Evolutionary conservation across 2,888 invertebrate genomes (phyloP), one percentile per base, ranked within the genome.

Genomic region (Euzophera pinguis): DNA sequence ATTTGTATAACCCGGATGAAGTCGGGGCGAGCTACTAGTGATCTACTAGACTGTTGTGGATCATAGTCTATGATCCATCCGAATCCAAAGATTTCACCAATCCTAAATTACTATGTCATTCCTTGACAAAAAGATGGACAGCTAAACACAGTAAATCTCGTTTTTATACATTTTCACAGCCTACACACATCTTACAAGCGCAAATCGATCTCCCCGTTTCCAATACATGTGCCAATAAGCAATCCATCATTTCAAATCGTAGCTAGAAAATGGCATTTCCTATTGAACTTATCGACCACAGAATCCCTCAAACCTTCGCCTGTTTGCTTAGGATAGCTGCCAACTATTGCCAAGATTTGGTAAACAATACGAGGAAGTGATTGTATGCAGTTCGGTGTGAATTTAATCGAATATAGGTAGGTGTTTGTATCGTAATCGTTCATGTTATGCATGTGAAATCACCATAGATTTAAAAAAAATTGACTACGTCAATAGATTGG

Each of bases 361-460:
- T 12, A 27, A 27, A 43, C 43, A 29, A 6, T 43, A 14, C 14
- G 1, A 9, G 1, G 3, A 6, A 43, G 29, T 12, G 43, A 47
- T 47, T 35, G 32, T n/a, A 34, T 34, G 22, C 35, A 52, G 43
- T 22, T 42, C 16, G 17, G 22, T 51, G 48, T 38, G 50, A 35
- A 34, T 53, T 51, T 47, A 42, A 50, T 47, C 47, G 58, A 41
- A 37, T 37, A 37, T 37, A 1, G 12, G 12, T 12, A n/a, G n/a
- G n/a, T 10, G 7, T 32, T 9, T 32, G 32, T 32, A 7, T 7
- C 7, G 7, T 32, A 32, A 1, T 2, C 22, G 22, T 3, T 22
- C 22, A 5, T 22, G 22, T 22, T 3, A 22, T 22, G 22, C 32
- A 4, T 32, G 32, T 22, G 22, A 22, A 22, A 22, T 22, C 22